These are phyloP conservation scores for Ailuropoda melanoleuca DNA, from an alignment of 2,113 vertebrate genomes.

Conservation along the genomic window DNA sequence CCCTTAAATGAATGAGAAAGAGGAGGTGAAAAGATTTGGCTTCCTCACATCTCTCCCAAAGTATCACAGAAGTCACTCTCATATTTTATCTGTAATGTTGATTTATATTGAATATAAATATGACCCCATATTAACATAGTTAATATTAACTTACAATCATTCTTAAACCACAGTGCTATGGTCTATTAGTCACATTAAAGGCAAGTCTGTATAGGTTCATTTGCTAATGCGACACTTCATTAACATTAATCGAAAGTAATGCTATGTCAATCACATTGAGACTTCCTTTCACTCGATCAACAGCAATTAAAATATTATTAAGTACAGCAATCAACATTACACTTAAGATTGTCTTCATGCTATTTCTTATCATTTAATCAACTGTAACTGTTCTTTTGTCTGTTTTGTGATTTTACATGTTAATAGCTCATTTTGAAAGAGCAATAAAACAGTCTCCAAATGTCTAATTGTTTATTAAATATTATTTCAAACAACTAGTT, in stretches of 20 bases:
- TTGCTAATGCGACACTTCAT: not conserved
- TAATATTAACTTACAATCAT: not conserved
- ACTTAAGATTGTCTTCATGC: not conserved
- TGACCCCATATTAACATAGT: not conserved
- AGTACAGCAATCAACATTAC: not conserved
- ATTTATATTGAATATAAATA: not conserved
- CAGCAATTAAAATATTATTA: constrained; percentile 1
- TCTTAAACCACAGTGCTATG: not conserved
- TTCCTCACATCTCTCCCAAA: not conserved
- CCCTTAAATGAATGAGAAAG: not conserved
- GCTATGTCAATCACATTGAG: not conserved
- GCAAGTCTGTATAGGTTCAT: not conserved
- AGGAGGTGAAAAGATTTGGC: not conserved
- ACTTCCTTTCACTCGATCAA: constrained; percentile 21
- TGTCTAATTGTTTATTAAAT: not conserved
- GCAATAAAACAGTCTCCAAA: not conserved
- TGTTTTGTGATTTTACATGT: not conserved
- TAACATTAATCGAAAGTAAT: constrained; percentile 15
- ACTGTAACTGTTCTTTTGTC: not conserved
- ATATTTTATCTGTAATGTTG: not conserved
- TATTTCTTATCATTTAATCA: not conserved
- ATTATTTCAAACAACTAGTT: not conserved
- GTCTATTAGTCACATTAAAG: not conserved
- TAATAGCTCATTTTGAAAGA: not conserved
- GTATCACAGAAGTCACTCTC: not conserved